Base-by-base conservation (phyloP, 2,888 invertebrate species). In the Agapostemon virescens region DNA sequence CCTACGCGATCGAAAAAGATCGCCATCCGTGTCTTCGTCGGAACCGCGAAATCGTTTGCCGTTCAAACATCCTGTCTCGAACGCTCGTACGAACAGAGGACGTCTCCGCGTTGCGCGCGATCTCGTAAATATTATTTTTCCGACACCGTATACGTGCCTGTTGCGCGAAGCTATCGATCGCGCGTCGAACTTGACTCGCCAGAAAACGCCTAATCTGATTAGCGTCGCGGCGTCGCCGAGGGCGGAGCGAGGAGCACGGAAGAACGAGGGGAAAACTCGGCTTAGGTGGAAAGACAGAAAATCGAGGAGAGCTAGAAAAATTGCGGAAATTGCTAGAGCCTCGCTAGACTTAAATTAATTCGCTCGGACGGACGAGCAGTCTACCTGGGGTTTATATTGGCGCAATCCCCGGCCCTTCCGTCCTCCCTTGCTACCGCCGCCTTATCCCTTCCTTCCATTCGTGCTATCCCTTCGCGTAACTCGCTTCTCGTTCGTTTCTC, bases 261-360 rank as follows among this genome's bases (percentile, higher is more conserved):
- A 13, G 13, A 13, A 26, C 55, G 40, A n/a, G 20, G 36, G 15
- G 23, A 26, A 23, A 2, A 20, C 17, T 23, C 52, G 33, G 36
- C 52, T 23, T n/a, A 38, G 15, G 33, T 40, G 55, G 33, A 69
- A 61, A 73, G 40, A 58, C 68, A 69, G 70, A 82, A n/a, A n/a
- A 87, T 80, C 74, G 82, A 66, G 68, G 71, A 70, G 81, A 86
- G 83, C 76, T 87, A 85, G 88, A 88, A 90, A 90, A 88, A 88
- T 89, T 86, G 88, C 86, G 87, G 88, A 89, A 89, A 89, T 90
- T 89, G 87, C 87, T 81, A 75, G 85, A 85, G 84, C 86, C 84
- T 82, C 80, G 82, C 86, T 85, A 86, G 88, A 88, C 87, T 89
- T 89, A 89, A 90, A 90, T 89, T 89, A 90, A 90, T 90, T 90